Percentiles rank a stretch among this genome's conserved stretches.
These are phyloP conservation scores for Nesidiocoris tenuis DNA, from an alignment of 2,888 invertebrate genomes.

Conservation along the genomic window DNA sequence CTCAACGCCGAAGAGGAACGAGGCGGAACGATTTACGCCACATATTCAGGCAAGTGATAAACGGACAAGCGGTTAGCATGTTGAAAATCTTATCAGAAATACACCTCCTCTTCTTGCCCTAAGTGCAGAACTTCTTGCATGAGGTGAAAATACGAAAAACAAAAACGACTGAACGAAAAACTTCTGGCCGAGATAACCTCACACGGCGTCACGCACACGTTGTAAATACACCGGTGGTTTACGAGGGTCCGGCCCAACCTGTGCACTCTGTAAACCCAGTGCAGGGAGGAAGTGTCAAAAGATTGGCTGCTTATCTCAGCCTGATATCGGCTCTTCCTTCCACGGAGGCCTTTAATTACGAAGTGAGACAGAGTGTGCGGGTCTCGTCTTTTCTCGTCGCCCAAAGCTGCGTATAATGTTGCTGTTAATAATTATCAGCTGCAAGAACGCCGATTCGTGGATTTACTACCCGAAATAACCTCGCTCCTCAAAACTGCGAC, in stretches of 20 bases:
- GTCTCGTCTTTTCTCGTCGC: background rate
- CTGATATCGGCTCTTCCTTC: conserved; percentile 23
- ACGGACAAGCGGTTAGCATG: conserved; percentile 30
- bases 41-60: conserved; percentile 40
- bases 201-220: conserved; percentile 41
- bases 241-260: conserved; percentile 9
- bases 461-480: too few relatives aligned
- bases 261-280: background rate
- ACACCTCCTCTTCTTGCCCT: background rate
- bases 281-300: conserved; percentile 38
- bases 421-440: too few relatives aligned
- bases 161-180: background rate
- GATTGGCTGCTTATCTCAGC: conserved; percentile 42
- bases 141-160: background rate
- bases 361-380: background rate
- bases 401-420: too few relatives aligned
- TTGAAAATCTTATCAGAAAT: conserved; percentile 37
- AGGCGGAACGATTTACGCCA: conserved; percentile 33
- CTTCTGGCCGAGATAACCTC: conserved; percentile 35
- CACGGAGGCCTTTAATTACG: conserved; percentile 25
- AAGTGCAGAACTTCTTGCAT: conserved; percentile 27
- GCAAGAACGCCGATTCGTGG: background rate
- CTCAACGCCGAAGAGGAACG: background rate
- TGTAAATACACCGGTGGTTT: conserved; percentile 37
- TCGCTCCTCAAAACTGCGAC: too few relatives aligned